phyloP scores from a whole-genome alignment of 1,140 invertebrate species.

The Bombus picipes region DNA sequence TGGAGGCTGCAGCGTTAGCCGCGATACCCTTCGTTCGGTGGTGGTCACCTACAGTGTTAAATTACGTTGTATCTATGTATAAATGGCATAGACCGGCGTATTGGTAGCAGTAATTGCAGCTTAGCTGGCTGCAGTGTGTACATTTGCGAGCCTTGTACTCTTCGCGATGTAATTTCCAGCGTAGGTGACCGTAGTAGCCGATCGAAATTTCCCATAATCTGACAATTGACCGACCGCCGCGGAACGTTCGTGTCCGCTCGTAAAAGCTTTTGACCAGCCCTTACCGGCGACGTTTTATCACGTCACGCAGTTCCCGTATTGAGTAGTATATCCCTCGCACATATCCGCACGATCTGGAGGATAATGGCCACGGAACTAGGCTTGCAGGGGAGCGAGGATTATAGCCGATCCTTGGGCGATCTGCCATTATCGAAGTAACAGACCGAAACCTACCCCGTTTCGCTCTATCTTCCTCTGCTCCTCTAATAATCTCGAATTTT shows the following conservation, averaged over 20 bases:
- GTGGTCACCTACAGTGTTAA: neutral
- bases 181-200: neutral
- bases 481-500: slow-evolving; percentile 22
- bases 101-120: neutral
- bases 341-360: slow-evolving; percentile 10
- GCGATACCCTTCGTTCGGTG: neutral
- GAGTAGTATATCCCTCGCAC: neutral
- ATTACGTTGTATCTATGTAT: slow-evolving; percentile 26
- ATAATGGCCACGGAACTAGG: slow-evolving; percentile 44
- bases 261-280: slow-evolving; percentile 60
- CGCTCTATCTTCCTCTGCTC: slow-evolving; percentile 12
- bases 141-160: neutral
- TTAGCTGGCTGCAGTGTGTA: neutral
- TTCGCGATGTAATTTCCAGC: slow-evolving; percentile 42
- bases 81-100: neutral
- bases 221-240: slow-evolving; percentile 43
- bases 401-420: slow-evolving; percentile 23
- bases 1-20: too few species aligned
- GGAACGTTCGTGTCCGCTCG: slow-evolving; percentile 39
- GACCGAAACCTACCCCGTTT: slow-evolving; percentile 8
- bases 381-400: slow-evolving; percentile 22
- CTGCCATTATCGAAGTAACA: slow-evolving; percentile 25
- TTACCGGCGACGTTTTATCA: slow-evolving; percentile 60
- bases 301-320: slow-evolving; percentile 53
- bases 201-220: slow-evolving; percentile 59